A percentile compares a stretch with the other conserved stretches of the same genome.
phyloP scores from a whole-genome alignment of 2,797 vertebrate species.

The Salmo trutta region DNA sequence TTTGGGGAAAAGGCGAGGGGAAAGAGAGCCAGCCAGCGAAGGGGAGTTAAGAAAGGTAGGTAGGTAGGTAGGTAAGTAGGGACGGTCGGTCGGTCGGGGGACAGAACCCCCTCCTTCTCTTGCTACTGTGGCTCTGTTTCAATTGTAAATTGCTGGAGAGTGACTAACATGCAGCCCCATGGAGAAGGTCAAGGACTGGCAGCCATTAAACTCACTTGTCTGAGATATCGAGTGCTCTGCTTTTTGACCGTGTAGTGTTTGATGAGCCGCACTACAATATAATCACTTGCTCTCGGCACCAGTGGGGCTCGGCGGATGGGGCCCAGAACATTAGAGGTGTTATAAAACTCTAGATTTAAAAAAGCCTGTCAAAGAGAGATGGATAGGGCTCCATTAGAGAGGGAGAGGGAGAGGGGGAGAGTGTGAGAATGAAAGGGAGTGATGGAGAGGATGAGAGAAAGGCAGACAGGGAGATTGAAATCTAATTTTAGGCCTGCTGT shows the following conservation, averaged over 20 bases:
- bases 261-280: constrained; percentile 64
- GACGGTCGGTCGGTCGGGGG: no score
- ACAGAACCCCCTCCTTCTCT: constrained; percentile 3
- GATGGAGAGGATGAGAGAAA: constrained; percentile 16
- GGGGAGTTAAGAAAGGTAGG: no score
- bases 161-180: constrained; percentile 58
- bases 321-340: constrained; percentile 47
- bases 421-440: constrained; percentile 12
- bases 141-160: constrained; percentile 65
- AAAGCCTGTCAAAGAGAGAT: constrained; percentile 22
- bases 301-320: constrained; percentile 35
- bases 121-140: constrained; percentile 51
- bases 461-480: constrained; percentile 17
- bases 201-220: constrained; percentile 69
- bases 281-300: constrained; percentile 60
- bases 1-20: not conserved
- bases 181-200: constrained; percentile 70
- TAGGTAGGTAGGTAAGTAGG: no score
- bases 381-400: constrained; percentile 15
- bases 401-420: constrained; percentile 9
- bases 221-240: constrained; percentile 61
- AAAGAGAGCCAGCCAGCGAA: not conserved
- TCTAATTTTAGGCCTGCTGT: constrained; percentile 26
- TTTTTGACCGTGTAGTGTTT: constrained; percentile 61
- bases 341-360: constrained; percentile 43